Evolutionary conservation across 2,888 invertebrate genomes (phyloP), one percentile per base, ranked within the genome.

Genomic region (Byasa hedistus): DNA sequence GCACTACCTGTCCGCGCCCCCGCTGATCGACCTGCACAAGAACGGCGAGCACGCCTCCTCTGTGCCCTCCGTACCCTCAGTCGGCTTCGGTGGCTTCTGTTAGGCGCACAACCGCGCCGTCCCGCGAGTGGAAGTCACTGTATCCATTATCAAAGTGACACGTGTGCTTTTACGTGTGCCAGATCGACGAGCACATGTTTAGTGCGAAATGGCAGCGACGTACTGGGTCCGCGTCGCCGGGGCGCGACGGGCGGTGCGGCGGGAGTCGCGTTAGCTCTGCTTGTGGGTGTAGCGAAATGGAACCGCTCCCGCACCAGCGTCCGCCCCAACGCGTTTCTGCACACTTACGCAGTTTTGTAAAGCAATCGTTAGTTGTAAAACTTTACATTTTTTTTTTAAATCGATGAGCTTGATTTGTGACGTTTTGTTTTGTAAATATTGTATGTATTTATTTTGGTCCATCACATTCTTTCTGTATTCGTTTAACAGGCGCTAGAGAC

Each of bases 81-180:
- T 90, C 71, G 91, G 91, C 80, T 92, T 92, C 84, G 88, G 89
- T 72, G 88, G 89, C 71, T 92, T 89, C 86, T 92, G 92, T 81
- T 92, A 91, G 89, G 51, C 61, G n/a, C 81, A 78, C 60, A 51
- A 61, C 65, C 27, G 56, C 65, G 59, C 27, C 64, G 56, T 32
- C 65, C 54, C 39, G 57, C 21, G 55, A 52, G 32, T 10, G 8
- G 10, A 7, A 10, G 10, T 32, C 32, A 10, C 0, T 5, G 32
- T n/a, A n/a, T 32, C 32, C 32, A 10, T 7, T 32, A 32, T 32
- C 32, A 8, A 32, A 32, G 32, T 10, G 32, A 32, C 10, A 32
- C 32, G 8, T 32, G 32, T 32, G 32, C 32, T n/a, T n/a, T 32
- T 32, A 32, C 32, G 32, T 32, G 32, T 32, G 8, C 32, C 32